Evolutionary conservation across 92 coral and sea anemone species (phyloP).

Genomic region (Actinernus sp.): DNA sequence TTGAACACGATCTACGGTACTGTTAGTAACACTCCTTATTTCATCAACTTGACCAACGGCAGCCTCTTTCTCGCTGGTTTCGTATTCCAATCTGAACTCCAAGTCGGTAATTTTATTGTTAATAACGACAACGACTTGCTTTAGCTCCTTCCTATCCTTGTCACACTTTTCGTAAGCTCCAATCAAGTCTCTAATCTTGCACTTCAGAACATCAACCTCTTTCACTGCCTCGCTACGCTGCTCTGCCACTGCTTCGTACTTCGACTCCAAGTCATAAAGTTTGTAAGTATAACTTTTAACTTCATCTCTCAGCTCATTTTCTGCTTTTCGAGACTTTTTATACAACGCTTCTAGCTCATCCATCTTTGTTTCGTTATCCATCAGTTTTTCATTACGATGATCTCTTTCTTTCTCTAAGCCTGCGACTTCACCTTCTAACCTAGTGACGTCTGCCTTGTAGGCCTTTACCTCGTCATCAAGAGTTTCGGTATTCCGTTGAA

Average conservation of each 20-base stretch:
- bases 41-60: constrained; percentile 24
- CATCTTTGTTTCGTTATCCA: constrained; percentile 40
- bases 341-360: constrained; percentile 60
- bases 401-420: constrained; percentile 63
- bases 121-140: constrained; percentile 55
- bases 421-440: constrained; percentile 39
- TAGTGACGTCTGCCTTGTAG: constrained; percentile 42
- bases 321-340: constrained; percentile 44
- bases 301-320: constrained; percentile 64
- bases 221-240: constrained; percentile 62
- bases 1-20: constrained; percentile 10
- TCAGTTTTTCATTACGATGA: constrained; percentile 51
- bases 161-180: constrained; percentile 68
- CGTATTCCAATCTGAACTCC: constrained; percentile 77
- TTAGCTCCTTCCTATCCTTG: constrained; percentile 67
- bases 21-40: constrained; percentile 29
- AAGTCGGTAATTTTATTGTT: constrained; percentile 68
- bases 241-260: constrained; percentile 58
- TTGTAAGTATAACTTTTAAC: constrained; percentile 53
- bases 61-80: constrained; percentile 54
- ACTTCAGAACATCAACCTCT: constrained; percentile 39
- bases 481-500: constrained; percentile 32
- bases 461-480: constrained; percentile 53
- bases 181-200: constrained; percentile 72
- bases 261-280: constrained; percentile 66